Conservation (phyloP, 2,113 vertebrate species). For the Hystrix cristata region DNA sequence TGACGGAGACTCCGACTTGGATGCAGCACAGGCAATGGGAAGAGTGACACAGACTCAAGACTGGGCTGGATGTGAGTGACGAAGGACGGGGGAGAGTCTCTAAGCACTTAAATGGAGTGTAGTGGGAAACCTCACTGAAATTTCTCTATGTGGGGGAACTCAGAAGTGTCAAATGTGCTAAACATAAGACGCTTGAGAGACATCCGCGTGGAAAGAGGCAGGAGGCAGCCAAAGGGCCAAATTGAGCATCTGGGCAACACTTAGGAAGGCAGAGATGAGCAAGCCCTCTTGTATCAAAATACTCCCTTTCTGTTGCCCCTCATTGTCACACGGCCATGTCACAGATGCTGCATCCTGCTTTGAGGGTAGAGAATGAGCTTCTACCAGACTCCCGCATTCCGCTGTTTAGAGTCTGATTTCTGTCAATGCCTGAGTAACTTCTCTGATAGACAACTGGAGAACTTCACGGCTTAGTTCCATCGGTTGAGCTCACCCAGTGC, state of each 20-base stretch:
- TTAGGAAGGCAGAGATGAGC: background rate
- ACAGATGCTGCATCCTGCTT: background rate
- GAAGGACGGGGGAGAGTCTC: background rate
- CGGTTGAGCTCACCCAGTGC: background rate
- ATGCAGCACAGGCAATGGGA: background rate
- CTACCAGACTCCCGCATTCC: background rate
- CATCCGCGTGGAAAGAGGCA: background rate
- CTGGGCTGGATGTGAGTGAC: background rate
- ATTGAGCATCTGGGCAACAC: background rate
- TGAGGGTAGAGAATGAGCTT: background rate
- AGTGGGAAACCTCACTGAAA: background rate
- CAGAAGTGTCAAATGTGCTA: background rate
- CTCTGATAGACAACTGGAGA: background rate
- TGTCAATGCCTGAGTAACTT: background rate
- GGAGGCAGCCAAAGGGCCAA: background rate
- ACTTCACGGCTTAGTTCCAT: background rate
- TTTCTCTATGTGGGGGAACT: background rate
- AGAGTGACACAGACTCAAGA: background rate
- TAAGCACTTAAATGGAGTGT: background rate
- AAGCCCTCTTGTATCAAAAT: background rate
- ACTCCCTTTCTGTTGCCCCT: background rate
- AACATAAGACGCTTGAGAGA: background rate
- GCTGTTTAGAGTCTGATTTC: constrained; percentile 22
- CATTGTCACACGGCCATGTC: background rate
- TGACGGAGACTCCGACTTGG: background rate